Percentiles rank a stretch among this genome's conserved stretches.
Evolutionary conservation across 2,888 invertebrate species (phyloP).

Genomic region (Adelognathus sp.): DNA sequence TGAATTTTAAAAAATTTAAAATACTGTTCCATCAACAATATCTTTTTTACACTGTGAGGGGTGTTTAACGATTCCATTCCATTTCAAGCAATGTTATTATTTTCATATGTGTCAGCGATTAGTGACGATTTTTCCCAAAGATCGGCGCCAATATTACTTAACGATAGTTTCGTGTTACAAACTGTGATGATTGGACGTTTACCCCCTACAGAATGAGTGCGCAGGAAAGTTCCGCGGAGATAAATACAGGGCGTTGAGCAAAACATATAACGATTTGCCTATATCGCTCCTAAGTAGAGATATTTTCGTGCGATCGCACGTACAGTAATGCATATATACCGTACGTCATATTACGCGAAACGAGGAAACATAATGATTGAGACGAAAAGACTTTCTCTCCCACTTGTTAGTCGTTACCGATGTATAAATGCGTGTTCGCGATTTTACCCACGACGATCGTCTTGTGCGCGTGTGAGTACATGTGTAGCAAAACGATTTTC

Average conservation of each 20-base stretch:
- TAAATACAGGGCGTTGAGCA: neutral
- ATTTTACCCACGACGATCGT: slow-evolving; percentile 6
- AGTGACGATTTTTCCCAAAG: neutral
- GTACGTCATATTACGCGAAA: slow-evolving; percentile 3
- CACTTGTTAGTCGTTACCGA: neutral
- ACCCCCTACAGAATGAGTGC: neutral
- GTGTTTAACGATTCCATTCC: too few relatives aligned
- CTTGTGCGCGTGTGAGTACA: neutral
- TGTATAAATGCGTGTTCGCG: neutral
- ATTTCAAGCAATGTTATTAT: too few relatives aligned
- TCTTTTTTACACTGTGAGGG: too few relatives aligned
- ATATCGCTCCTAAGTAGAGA: neutral
- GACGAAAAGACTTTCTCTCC: slow-evolving; percentile 32
- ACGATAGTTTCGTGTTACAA: neutral
- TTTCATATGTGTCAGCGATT: too few relatives aligned
- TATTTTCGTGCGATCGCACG: neutral
- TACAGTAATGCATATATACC: slow-evolving; percentile 4
- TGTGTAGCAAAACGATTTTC: slow-evolving; percentile 38
- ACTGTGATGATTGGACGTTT: neutral
- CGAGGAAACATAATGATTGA: slow-evolving; percentile 22
- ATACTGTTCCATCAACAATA: too few relatives aligned
- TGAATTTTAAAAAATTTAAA: too few relatives aligned
- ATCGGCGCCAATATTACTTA: neutral
- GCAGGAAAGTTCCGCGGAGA: neutral
- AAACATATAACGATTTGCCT: neutral